phyloP scores from a whole-genome alignment of 2,113 vertebrate species.

The Alligator mississippiensis region DNA sequence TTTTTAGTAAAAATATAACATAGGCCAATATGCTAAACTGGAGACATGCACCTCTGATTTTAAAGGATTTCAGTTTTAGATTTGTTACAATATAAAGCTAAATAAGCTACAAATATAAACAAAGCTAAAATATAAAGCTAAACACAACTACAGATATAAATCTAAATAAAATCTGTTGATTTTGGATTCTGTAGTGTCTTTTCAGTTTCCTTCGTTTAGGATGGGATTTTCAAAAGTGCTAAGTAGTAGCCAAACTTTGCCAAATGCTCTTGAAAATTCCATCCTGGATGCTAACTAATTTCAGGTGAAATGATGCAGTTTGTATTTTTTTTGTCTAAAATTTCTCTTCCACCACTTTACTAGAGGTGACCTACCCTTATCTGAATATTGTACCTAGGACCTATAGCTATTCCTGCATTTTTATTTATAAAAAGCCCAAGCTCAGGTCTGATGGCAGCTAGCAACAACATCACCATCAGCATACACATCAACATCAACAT shows the following conservation, averaged over 20 bases:
- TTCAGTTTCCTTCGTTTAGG: neutral
- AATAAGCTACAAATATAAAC: neutral
- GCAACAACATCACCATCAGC: neutral
- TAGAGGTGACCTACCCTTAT: neutral
- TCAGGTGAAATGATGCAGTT: neutral
- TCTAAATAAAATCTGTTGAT: neutral
- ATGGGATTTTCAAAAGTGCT: neutral
- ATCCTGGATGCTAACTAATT: neutral
- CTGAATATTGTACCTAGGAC: neutral
- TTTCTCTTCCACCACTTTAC: neutral
- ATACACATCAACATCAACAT: neutral
- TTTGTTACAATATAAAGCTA: constrained; percentile 1
- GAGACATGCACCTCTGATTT: neutral
- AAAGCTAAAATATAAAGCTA: constrained; percentile 5
- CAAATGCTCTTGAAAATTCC: neutral
- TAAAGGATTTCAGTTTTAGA: neutral
- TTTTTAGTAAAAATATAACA: neutral
- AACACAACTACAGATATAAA: neutral
- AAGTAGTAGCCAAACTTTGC: neutral
- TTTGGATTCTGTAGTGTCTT: neutral
- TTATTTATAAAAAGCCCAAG: neutral
- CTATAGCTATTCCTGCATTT: neutral
- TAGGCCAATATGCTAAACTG: constrained; percentile 22
- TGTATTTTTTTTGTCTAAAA: neutral
- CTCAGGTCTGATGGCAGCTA: neutral